Base-by-base conservation (phyloP, 2,113 vertebrate species). In the Rhipidura dahli region DNA sequence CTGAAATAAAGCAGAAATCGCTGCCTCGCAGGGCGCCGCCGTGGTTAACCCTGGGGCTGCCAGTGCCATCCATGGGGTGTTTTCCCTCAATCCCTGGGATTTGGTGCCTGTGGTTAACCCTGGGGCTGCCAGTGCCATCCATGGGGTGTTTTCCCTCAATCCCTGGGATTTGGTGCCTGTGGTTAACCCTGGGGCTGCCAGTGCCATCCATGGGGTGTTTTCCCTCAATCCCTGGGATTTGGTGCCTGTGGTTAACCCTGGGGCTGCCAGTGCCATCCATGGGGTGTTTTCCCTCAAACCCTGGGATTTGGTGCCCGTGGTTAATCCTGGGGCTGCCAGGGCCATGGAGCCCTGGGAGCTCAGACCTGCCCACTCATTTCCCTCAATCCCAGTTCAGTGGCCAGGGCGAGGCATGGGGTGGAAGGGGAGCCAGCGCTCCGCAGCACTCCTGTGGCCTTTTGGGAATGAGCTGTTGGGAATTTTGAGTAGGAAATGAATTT, bases 1-100 rank as follows among this genome's bases (percentile, higher is more conserved):
- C 99, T 98, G 98, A 98, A 98, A 98, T 98, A 98, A 98, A 98
- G 95, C 98, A 98, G 98, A 98, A 98, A 98, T 97, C 97, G 89
- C 97, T 95, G 97, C 97, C 94, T 95, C 42, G 39, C 96, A 68
- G 96, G 94, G 87, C 89, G 72, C 95, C 56, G 40, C 50, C 21
- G 71, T 1, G 72, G 73, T 98, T 98, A 98, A 98, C 98, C 98
- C 98, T 69, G 64, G 78, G 82, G 81, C 95, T 97, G 97, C 98
- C 98, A 96, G 95, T 49, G 75, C 6, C 35, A 35, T 42, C 4
- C 30, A 33, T 16, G 65, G n/a, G 78, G 47, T 1, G 0, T 64
- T 56, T 47, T 56, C 82, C 40, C 40, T 40, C 40, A 23, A 2
- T 66, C 42, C 28, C 42, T n/a, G 22, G 31, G 21, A 6, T 45